These are phyloP conservation scores for Drosophila robusta DNA, from an alignment of 2,888 invertebrate genomes.

Conservation along the genomic window DNA sequence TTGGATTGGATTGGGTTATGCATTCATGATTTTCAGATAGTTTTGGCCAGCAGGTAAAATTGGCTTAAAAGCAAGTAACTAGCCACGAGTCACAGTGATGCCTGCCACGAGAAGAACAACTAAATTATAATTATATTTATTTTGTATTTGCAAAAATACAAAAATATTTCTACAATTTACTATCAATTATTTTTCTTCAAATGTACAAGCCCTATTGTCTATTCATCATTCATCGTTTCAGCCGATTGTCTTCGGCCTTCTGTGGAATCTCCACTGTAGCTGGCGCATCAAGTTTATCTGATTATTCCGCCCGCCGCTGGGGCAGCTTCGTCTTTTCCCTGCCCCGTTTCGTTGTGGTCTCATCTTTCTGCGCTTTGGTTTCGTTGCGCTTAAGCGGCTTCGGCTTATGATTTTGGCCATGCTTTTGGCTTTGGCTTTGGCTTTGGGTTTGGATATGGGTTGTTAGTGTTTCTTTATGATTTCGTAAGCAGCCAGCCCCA, in stretches of 20 bases:
- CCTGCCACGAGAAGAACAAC: neutral
- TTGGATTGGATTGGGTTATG: slow-evolving; percentile 29
- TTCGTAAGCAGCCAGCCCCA: slow-evolving; percentile 56
- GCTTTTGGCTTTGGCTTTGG: slow-evolving; percentile 42
- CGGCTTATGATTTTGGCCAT: slow-evolving; percentile 55
- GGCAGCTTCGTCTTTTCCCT: slow-evolving; percentile 6
- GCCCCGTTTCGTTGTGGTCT: slow-evolving; percentile 45
- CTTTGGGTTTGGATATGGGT: slow-evolving; percentile 20
- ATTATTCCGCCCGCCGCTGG: slow-evolving; percentile 63
- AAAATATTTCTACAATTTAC: no score
- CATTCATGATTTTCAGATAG: slow-evolving; percentile 53
- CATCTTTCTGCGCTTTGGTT: slow-evolving; percentile 51
- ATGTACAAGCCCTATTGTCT: no score
- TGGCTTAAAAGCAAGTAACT: slow-evolving; percentile 21
- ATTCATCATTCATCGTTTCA: neutral
- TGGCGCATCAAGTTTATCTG: slow-evolving; percentile 60
- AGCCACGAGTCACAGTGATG: slow-evolving; percentile 32
- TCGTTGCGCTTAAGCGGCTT: slow-evolving; percentile 41
- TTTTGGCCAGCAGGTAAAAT: slow-evolving; percentile 41
- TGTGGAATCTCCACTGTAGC: slow-evolving; percentile 39
- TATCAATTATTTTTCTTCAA: no score
- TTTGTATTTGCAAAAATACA: no score
- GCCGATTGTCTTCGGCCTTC: neutral
- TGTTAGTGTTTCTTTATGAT: slow-evolving; percentile 53
- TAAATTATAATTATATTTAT: no score